Percentiles rank a stretch among this genome's conserved stretches.
Evolutionary conservation across 1,140 invertebrate genomes (phyloP).

Genomic region (Drosophila ercepeae): DNA sequence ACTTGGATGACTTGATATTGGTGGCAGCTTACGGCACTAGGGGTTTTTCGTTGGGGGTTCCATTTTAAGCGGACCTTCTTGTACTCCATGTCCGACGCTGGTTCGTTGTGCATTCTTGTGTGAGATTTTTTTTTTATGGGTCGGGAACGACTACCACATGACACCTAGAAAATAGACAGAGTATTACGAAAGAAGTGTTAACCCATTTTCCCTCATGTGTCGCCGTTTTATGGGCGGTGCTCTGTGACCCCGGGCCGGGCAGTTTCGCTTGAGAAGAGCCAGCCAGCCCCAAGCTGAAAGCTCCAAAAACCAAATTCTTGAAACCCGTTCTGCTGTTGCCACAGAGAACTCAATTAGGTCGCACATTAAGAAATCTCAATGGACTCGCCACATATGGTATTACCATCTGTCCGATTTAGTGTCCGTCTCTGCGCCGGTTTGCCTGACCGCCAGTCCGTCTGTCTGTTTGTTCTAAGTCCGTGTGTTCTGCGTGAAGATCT

Average conservation of each 20-base stretch:
- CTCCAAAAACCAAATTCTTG: constrained; percentile 33
- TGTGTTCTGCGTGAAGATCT: constrained; percentile 49
- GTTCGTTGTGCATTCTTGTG: constrained; percentile 59
- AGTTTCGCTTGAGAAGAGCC: constrained; percentile 75
- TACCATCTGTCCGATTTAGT: constrained; percentile 6
- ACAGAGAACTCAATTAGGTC: constrained; percentile 47
- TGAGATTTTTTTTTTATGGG: constrained; percentile 23
- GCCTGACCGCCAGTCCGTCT: background rate
- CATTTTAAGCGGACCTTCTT: constrained; percentile 78
- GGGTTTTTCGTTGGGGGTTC: background rate
- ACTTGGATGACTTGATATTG: constrained; percentile 11
- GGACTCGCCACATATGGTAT: constrained; percentile 32
- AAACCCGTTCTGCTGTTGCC: constrained; percentile 42
- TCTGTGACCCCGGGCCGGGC: constrained; percentile 61
- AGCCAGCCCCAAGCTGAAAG: background rate
- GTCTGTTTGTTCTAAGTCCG: background rate
- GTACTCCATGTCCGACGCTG: constrained; percentile 35
- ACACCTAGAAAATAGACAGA: constrained; percentile 70
- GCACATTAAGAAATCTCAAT: constrained; percentile 54
- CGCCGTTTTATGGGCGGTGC: constrained; percentile 56
- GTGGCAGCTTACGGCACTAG: constrained; percentile 15
- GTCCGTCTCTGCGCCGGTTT: too few species aligned
- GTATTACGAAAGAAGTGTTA: constrained; percentile 66
- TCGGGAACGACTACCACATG: constrained; percentile 39
- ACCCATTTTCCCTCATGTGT: constrained; percentile 63